Evolutionary conservation across 1,140 invertebrate genomes (phyloP), one percentile per base, ranked within the genome.

Genomic region (Chironomus striatipennis): DNA sequence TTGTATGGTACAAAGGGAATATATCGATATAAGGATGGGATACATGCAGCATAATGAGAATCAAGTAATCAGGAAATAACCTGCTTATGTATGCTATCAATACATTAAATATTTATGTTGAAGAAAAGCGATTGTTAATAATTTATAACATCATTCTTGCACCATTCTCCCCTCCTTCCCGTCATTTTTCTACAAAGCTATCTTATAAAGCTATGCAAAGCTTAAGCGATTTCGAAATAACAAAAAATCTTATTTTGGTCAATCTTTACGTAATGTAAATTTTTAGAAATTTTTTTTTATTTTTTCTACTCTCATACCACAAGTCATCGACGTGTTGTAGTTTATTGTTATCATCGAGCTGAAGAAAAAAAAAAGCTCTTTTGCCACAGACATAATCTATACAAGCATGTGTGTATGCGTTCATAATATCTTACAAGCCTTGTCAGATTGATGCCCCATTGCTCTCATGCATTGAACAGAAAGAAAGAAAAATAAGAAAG

Each of bases 111-210:
- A 57, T 57, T n/a, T 15, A 15, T 15, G n/a, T 57, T 57, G 47
- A 57, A 57, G 47, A 57, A 57, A 57, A 57, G 47, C 47, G 47
- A 57, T 57, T 57, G 47, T 57, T 57, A 57, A 57, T 57, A 57
- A 57, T 57, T 57, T 57, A 57, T 57, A n/a, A 57, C n/a, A 57
- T 57, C n/a, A 57, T 57, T 57, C 47, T 57, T 57, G 47, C 47
- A 57, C 47, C 47, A 57, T 57, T 57, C 12, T 10, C 12, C 47
- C 47, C 47, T 57, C 47, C 47, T n/a, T 15, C 15, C 47, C n/a
- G 5, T 57, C 47, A n/a, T 57, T 15, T 15, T 57, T 57, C 47
- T 15, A 12, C n/a, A n/a, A 10, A 12, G 47, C 47, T n/a, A 57
- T 57, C 47, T 57, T 47, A 57, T 15, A 57, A 57, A 57, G 47